Conservation (phyloP, 35 echinoderm and acorn worm species). For the Heliocidaris erythrogramma region DNA sequence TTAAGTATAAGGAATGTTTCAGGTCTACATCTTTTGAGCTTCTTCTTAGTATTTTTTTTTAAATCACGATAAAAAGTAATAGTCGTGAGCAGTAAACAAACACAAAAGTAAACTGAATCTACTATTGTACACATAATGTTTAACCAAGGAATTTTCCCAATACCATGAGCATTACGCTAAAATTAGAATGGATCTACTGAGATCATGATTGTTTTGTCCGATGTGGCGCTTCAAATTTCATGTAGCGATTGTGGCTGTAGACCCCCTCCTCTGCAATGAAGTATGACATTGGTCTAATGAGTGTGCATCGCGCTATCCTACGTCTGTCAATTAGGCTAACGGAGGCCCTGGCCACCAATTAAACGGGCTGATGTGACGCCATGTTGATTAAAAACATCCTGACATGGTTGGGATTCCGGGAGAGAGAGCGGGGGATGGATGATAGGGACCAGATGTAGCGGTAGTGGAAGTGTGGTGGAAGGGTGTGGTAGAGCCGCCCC, state of each 20-base stretch:
- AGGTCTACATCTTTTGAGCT: too few species aligned
- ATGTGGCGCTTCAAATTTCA: background rate
- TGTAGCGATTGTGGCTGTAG: background rate
- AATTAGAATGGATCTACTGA: too few species aligned
- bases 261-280: background rate
- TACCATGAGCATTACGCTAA: too few species aligned
- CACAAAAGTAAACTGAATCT: too few species aligned
- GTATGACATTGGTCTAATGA: background rate
- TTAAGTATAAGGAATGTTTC: too few species aligned
- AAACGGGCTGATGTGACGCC: slow-evolving; percentile 18
- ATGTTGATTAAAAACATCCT: slow-evolving; percentile 43
- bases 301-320: background rate
- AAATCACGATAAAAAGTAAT: too few species aligned
- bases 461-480: background rate
- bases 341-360: slow-evolving; percentile 9
- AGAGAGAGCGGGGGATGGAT: slow-evolving; percentile 15
- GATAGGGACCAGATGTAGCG: slow-evolving; percentile 31
- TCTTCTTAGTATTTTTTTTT: too few species aligned
- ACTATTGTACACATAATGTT: too few species aligned
- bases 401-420: slow-evolving; percentile 37
- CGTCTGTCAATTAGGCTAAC: slow-evolving; percentile 9
- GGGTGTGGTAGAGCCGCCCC: background rate
- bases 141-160: too few species aligned
- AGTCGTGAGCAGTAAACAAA: too few species aligned
- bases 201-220: background rate